Evolutionary conservation across 2,113 vertebrate species (phyloP), one percentile per base, ranked within the genome.

Genomic region (Anas platyrhynchos): DNA sequence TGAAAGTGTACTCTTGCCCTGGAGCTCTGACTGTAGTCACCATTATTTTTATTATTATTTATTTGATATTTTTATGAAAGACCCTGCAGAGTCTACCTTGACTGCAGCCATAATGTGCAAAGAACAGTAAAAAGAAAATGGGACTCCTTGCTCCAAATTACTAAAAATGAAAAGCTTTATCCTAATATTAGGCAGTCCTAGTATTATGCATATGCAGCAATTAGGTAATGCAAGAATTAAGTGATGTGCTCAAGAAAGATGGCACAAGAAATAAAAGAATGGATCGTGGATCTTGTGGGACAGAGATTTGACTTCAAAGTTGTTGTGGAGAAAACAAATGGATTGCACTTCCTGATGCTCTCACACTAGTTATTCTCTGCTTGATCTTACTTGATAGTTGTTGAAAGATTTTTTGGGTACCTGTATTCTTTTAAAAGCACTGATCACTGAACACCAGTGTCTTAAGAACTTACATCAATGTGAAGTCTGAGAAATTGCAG

Each of bases 401-500:
- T 7, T 17, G n/a, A 32, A 20, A 20, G 15, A 9, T 4, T 43
- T 71, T 38, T n/a, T 17, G 31, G 3, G 5, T 7, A 10, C 16
- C 27, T 48, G 5, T n/a, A 11, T 2, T 61, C 9, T 59, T 52
- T 15, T 15, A 13, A 18, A 54, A 80, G 41, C 29, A 34, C 16
- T 14, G 20, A 4, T 89, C 56, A 2, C 25, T 58, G 52, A 62
- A 23, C 20, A 16, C 27, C 22, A 29, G 9, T 17, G 4, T 41
- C 5, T 86, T 46, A 11, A 52, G 93, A 52, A 93, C 98, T 96
- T 92, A 99, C 98, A 41, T 98, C 93, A 23, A 98, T 94, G 44
- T 98, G 97, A 32, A 94, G 52, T 6, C 96, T 96, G 38, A 99
- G 97, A 3, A 98, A 96, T 9, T 97, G 61, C 3, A 99, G 97